These are phyloP conservation scores for Lagria hirta DNA, from an alignment of 2,888 invertebrate species.

Conservation along the genomic window DNA sequence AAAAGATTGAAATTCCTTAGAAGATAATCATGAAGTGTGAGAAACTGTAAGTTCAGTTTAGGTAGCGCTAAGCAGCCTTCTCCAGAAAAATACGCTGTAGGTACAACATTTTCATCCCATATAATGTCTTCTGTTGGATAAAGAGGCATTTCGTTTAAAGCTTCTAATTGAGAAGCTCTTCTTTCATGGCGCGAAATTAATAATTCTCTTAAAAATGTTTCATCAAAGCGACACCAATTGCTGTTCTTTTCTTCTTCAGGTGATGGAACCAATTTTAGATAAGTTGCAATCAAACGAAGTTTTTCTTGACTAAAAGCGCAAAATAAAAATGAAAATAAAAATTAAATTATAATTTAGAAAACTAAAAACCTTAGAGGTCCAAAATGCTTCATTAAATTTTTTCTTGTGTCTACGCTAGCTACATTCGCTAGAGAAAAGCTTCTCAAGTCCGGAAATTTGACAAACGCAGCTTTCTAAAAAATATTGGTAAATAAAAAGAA, in stretches of 20 bases:
- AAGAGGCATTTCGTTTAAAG: conserved; percentile 95
- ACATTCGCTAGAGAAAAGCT: conserved; percentile 92
- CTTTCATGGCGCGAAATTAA: conserved; percentile 85
- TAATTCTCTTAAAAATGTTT: conserved; percentile 80
- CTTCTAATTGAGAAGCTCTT: conserved; percentile 88
- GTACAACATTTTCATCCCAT: conserved; percentile 99
- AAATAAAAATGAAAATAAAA: conserved; percentile 7
- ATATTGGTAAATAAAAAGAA: conserved; percentile 1
- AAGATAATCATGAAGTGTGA: conserved; percentile 97
- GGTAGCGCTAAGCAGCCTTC: conserved; percentile 95
- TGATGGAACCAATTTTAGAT: conserved; percentile 82
- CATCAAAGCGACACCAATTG: conserved; percentile 78
- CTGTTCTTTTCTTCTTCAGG: conserved; percentile 66
- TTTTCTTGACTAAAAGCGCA: conserved; percentile 73
- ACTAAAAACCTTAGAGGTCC: conserved; percentile 63
- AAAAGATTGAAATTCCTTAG: conserved; percentile 97
- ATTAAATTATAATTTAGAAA: conserved; percentile 1
- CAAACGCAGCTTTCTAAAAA: conserved; percentile 85
- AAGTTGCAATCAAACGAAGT: conserved; percentile 81
- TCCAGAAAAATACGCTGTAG: conserved; percentile 94
- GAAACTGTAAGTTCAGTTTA: conserved; percentile 95
- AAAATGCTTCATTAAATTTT: conserved; percentile 82
- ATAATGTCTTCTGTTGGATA: conserved; percentile 98
- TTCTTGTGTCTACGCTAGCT: conserved; percentile 90
- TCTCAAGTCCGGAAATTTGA: conserved; percentile 82